These are phyloP conservation scores for Liopterus haemorrhoidalis DNA, from an alignment of 2,888 invertebrate genomes.

Conservation along the genomic window DNA sequence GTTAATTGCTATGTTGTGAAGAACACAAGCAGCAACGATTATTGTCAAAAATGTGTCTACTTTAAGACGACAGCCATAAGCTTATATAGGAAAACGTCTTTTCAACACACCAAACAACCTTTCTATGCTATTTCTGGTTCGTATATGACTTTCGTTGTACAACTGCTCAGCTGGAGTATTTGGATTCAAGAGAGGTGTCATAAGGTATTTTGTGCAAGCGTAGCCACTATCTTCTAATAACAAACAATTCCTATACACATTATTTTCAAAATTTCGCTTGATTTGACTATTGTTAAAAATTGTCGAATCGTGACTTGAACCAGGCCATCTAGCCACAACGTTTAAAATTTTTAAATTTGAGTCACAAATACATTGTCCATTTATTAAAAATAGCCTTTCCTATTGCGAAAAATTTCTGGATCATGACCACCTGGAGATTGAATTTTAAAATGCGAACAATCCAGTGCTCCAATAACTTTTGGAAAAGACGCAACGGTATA, in stretches of 20 bases:
- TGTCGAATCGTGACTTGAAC: neutral
- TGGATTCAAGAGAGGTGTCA: conserved; percentile 17
- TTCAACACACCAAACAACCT: conserved; percentile 29
- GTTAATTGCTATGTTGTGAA: conserved; percentile 5
- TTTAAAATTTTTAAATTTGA: neutral
- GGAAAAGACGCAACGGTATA: conserved; percentile 6
- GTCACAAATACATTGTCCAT: conserved; percentile 4
- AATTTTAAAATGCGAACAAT: conserved; percentile 11
- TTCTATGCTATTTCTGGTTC: conserved; percentile 20
- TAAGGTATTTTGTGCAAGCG: conserved; percentile 24
- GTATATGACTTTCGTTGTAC: conserved; percentile 19
- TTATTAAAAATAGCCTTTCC: too few species aligned
- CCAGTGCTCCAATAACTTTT: conserved; percentile 8
- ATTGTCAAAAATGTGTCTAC: neutral
- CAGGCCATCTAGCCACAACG: conserved; percentile 1
- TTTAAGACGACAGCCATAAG: conserved; percentile 8
- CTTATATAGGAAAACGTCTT: conserved; percentile 30
- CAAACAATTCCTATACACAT: neutral
- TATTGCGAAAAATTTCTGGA: too few species aligned
- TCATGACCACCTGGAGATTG: too few species aligned
- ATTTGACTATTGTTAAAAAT: conserved; percentile 1
- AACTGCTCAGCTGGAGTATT: conserved; percentile 12
- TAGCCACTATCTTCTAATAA: conserved; percentile 29
- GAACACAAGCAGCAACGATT: neutral
- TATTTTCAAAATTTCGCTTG: neutral